Evolutionary conservation across 2,888 invertebrate genomes (phyloP).

Genomic region (Aphidoletes aphidimyza): DNA sequence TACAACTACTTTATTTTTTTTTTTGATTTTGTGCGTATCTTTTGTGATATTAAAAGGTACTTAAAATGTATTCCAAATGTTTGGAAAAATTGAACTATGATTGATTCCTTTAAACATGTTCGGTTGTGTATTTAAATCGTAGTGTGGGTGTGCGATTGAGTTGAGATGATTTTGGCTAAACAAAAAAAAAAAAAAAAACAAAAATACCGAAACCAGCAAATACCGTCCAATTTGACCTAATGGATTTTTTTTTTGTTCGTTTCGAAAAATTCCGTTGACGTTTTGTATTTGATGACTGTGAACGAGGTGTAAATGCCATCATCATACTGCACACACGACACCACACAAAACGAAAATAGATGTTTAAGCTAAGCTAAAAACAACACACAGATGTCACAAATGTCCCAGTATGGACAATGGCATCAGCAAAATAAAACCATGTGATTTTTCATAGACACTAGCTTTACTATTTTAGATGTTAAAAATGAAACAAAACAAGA

Average conservation of each 20-base stretch:
- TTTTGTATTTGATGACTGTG: no score
- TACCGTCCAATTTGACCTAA: background rate
- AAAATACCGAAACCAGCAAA: background rate
- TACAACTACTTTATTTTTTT: background rate
- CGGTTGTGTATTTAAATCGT: background rate
- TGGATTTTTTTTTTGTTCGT: background rate
- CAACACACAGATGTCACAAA: background rate
- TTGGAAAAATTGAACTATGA: constrained; percentile 55
- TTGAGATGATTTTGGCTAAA: background rate
- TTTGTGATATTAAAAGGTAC: constrained; percentile 57
- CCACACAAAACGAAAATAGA: background rate
- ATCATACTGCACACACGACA: background rate
- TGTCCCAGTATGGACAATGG: background rate
- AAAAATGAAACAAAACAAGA: constrained; percentile 10
- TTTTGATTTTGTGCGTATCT: constrained; percentile 56
- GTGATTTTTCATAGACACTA: constrained; percentile 11
- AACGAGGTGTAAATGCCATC: no score
- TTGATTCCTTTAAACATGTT: background rate
- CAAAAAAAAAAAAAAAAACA: background rate
- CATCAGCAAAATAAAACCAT: constrained; percentile 12
- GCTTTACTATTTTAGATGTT: background rate
- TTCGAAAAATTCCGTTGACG: background rate
- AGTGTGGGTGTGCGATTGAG: background rate
- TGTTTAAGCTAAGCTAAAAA: no score
- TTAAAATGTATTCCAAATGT: constrained; percentile 57